These are phyloP conservation scores for Platerodrilus igneus DNA, from an alignment of 2,888 invertebrate genomes.

Conservation along the genomic window DNA sequence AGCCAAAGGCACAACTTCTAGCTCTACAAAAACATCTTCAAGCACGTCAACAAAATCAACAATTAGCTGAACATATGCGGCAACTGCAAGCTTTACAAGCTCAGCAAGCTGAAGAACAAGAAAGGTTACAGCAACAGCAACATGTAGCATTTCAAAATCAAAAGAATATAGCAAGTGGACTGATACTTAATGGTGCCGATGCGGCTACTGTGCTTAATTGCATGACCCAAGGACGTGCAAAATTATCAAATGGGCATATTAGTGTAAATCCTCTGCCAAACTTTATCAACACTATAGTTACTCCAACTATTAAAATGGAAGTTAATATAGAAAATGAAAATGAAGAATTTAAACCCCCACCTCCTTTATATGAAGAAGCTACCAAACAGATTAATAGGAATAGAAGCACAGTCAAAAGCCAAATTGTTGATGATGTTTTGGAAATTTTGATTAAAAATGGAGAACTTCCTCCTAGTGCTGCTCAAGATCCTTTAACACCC, in stretches of 20 bases:
- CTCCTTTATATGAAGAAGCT: conserved; percentile 71
- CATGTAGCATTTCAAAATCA: conserved; percentile 48
- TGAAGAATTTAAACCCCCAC: conserved; percentile 50
- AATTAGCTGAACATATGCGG: conserved; percentile 54
- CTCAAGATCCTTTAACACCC: conserved; percentile 63
- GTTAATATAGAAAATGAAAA: conserved; percentile 34
- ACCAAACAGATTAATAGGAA: conserved; percentile 53
- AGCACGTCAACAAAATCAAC: conserved; percentile 52
- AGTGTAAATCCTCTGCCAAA: conserved; percentile 57
- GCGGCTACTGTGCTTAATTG: conserved; percentile 52
- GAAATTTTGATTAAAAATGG: conserved; percentile 93
- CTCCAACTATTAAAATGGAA: conserved; percentile 44
- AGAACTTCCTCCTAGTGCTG: conserved; percentile 85
- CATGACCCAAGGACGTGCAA: conserved; percentile 50
- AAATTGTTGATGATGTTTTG: conserved; percentile 86
- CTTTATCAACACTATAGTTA: conserved; percentile 50
- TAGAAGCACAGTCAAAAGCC: conserved; percentile 58
- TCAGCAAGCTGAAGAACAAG: conserved; percentile 47
- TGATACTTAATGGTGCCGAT: conserved; percentile 61
- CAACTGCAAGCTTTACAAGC: conserved; percentile 60
- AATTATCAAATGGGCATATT: conserved; percentile 51
- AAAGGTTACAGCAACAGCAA: conserved; percentile 51
- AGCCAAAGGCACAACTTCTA: conserved; percentile 42
- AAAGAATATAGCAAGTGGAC: conserved; percentile 48
- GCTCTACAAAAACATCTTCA: conserved; percentile 44